Base-by-base conservation (phyloP, 2,888 invertebrate genomes). In the Rhingia campestris region DNA sequence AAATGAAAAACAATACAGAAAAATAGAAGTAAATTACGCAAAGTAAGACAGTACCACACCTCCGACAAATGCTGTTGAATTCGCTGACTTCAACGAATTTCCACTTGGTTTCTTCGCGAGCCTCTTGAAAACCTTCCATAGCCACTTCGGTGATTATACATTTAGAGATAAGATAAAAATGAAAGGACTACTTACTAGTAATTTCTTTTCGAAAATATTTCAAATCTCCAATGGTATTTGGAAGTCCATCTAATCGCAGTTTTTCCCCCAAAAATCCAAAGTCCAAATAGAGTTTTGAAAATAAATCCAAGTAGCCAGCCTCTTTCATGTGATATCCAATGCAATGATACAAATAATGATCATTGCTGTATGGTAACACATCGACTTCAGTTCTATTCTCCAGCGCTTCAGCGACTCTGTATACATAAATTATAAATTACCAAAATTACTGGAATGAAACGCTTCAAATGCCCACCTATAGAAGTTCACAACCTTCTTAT, bases 211-310 rank as follows among this genome's bases (percentile, higher is more conserved):
- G 85, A 81, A 88, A 91, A 41, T 87, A 86, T 58, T 88, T 89
- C 3, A 91, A 82, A 79, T 89, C 88, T 7, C 89, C 89, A 54
- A 92, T 86, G 0, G 91, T 92, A 54, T 90, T 89, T 4, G 90
- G 79, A 45, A 91, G 88, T 54, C 87, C 90, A 79, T 86, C 88
- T 35, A 63, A 74, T 33, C 92, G 89, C 54, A 92, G 87, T 81
- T 91, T 92, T 73, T 91, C 88, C 10, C 90, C 92, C n/a, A 92
- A 86, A 85, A 91, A 92, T 10, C 90, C 91, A 87, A 91, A 92
- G 81, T 92, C 91, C n/a, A 89, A 86, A 87, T 89, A 92, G 0
- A 92, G 75, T 72, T 86, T 87, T 0, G 89, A 87, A 86, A 91
- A 90, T 3, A 90, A 81, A 39, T 87, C 54, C 0, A 77, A 74